phyloP scores from a whole-genome alignment of 2,888 invertebrate species.

The Stenoptilia bipunctidactyla region DNA sequence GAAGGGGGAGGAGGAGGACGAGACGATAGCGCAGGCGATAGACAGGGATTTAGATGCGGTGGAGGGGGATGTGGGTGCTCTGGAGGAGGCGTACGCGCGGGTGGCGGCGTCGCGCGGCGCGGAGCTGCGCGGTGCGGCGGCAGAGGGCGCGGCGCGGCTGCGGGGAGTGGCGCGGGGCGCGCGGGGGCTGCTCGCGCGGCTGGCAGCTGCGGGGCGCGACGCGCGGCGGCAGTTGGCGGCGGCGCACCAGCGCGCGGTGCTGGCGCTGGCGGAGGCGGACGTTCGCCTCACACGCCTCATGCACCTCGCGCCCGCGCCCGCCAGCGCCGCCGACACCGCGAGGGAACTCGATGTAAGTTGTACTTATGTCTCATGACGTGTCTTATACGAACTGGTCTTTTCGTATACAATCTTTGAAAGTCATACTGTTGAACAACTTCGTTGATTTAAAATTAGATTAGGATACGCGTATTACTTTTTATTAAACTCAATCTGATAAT shows the following conservation, averaged over 20 bases:
- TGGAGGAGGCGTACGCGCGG: constrained; percentile 79
- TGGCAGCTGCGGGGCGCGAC: constrained; percentile 71
- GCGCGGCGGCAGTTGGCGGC: constrained; percentile 77
- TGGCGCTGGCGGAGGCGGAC: constrained; percentile 79
- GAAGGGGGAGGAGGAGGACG: constrained; percentile 50
- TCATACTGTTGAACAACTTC: no score
- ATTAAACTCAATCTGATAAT: no score
- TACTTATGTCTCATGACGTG: no score
- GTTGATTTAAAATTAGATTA: no score
- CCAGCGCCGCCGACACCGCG: constrained; percentile 46
- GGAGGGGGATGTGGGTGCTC: constrained; percentile 71
- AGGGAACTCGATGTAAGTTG: constrained; percentile 63
- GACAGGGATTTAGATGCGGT: constrained; percentile 73
- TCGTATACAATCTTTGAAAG: no score
- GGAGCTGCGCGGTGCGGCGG: constrained; percentile 74
- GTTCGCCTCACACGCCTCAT: constrained; percentile 79
- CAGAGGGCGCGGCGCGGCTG: constrained; percentile 75
- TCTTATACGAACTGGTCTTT: no score
- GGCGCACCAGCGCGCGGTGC: constrained; percentile 79
- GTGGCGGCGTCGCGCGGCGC: constrained; percentile 76
- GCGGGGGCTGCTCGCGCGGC: constrained; percentile 73
- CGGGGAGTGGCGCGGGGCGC: constrained; percentile 75
- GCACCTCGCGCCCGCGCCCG: constrained; percentile 66
- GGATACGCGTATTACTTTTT: no score
- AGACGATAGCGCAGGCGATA: constrained; percentile 71